Percentiles rank a stretch among this genome's conserved stretches.
Evolutionary conservation across 2,113 vertebrate genomes (phyloP).

Genomic region (Chroicocephalus ridibundus): DNA sequence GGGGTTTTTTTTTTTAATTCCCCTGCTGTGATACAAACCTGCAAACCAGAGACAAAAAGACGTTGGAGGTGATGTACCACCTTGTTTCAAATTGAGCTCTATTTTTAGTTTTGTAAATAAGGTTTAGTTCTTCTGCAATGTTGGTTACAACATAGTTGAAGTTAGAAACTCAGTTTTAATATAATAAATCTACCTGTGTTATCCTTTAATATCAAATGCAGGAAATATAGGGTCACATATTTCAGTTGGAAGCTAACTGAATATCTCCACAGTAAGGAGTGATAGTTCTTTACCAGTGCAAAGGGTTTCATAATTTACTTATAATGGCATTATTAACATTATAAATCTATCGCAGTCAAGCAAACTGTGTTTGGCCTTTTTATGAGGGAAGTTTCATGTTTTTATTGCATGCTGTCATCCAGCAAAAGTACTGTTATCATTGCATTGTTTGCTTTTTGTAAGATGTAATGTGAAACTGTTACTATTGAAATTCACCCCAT

Average conservation of each 20-base stretch:
- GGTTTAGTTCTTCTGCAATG: background rate
- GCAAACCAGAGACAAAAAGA: background rate
- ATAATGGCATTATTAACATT: background rate
- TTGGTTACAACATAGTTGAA: background rate
- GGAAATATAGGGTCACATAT: background rate
- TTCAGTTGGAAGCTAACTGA: slow-evolving; percentile 5
- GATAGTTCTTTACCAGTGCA: background rate
- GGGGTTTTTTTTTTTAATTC: background rate
- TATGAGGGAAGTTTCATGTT: background rate
- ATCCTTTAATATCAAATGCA: background rate
- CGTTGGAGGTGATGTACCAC: background rate
- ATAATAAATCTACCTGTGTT: background rate
- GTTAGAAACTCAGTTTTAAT: background rate
- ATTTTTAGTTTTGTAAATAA: background rate
- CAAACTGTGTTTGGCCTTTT: background rate
- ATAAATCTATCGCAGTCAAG: background rate
- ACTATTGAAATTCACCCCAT: background rate
- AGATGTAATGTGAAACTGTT: background rate
- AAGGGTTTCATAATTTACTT: background rate
- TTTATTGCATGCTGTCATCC: background rate
- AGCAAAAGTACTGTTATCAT: background rate
- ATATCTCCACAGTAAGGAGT: background rate
- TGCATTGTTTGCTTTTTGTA: background rate
- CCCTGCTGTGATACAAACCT: fast-evolving
- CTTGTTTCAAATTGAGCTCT: background rate